These are phyloP conservation scores for Aspiorhynchus laticeps DNA, from an alignment of 2,113 vertebrate species.

Conservation along the genomic window DNA sequence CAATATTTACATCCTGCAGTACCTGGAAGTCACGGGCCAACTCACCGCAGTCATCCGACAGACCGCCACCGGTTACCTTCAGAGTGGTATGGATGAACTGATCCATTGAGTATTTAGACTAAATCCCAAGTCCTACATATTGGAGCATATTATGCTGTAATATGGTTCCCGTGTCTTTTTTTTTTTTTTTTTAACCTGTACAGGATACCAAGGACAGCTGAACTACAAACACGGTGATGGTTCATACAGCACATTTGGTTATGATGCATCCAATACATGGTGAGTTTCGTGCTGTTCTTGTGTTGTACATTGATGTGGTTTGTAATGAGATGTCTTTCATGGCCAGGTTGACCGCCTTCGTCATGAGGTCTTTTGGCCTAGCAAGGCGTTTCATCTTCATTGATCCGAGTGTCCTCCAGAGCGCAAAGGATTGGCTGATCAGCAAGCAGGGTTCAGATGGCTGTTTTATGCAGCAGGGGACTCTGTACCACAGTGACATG, in stretches of 20 bases:
- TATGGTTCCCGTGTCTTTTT: no score
- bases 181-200: no score
- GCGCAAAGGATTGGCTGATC: conserved; percentile 77
- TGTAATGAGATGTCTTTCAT: neutral
- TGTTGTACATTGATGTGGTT: neutral
- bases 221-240: conserved; percentile 84
- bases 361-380: conserved; percentile 74
- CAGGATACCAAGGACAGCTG: no score
- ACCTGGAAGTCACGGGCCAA: no score
- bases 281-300: conserved; percentile 65
- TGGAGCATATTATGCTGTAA: no score
- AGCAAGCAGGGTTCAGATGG: conserved; percentile 72
- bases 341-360: conserved; percentile 83
- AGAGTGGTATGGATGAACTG: no score
- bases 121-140: no score
- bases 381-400: conserved; percentile 73
- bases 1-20: no score
- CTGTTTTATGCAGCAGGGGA: conserved; percentile 73
- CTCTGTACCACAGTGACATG: conserved; percentile 78
- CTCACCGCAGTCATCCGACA: no score
- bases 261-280: conserved; percentile 83
- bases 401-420: conserved; percentile 53
- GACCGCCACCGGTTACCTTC: no score
- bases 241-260: conserved; percentile 81
- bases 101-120: no score